Conservation (phyloP, 2,888 invertebrate genomes). For the Steinernema carpocapsae region DNA sequence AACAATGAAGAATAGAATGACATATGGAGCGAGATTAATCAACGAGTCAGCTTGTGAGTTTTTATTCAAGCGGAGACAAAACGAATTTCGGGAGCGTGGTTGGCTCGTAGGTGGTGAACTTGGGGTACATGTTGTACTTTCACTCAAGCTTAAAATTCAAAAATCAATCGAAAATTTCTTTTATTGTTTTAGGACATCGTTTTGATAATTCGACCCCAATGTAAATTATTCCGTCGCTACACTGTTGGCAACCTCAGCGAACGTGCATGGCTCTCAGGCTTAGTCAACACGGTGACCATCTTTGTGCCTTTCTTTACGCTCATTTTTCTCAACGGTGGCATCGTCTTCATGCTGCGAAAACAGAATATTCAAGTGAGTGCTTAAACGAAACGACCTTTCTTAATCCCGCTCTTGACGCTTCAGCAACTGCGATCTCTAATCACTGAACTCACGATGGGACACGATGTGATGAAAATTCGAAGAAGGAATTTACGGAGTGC, state of each 20-base stretch:
- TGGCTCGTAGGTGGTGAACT: too few species aligned
- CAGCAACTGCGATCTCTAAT: conserved; percentile 66
- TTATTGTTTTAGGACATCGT: conserved; percentile 48
- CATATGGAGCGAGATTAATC: too few species aligned
- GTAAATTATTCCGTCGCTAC: conserved; percentile 44
- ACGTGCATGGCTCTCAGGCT: conserved; percentile 44
- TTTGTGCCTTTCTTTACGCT: conserved; percentile 63
- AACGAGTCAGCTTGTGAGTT: too few species aligned
- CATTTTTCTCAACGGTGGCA: conserved; percentile 67
- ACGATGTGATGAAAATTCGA: conserved; percentile 64
- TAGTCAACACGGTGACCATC: conserved; percentile 53
- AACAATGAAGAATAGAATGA: too few species aligned
- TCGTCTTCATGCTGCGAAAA: conserved; percentile 63
- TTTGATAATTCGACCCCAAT: conserved; percentile 41
- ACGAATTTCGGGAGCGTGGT: too few species aligned
- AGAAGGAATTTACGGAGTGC: conserved; percentile 59
- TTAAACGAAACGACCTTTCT: background rate
- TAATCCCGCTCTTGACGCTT: conserved; percentile 30
- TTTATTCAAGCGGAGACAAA: too few species aligned
- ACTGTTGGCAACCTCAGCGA: conserved; percentile 43
- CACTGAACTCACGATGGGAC: conserved; percentile 65
- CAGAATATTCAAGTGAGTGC: conserved; percentile 62
- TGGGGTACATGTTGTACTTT: too few species aligned
- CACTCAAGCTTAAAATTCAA: too few species aligned
- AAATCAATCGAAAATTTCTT: background rate